A percentile compares a stretch with the other conserved stretches of the same genome.
phyloP scores from a whole-genome alignment of 2,797 vertebrate genomes.

The Danio choprae region DNA sequence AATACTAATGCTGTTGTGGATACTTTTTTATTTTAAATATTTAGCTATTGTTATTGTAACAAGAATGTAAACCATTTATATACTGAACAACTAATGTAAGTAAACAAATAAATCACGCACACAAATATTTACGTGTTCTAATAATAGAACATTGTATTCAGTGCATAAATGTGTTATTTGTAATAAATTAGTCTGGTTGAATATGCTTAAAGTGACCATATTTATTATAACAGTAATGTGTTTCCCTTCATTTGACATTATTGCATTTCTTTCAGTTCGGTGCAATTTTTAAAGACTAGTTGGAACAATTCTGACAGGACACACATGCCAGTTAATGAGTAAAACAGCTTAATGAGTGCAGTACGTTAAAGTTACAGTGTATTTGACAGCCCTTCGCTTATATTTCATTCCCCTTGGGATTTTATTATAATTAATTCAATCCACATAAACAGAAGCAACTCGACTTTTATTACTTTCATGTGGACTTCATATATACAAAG shows the following conservation, averaged over 20 bases:
- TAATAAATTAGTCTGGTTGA: not conserved
- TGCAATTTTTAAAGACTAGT: not conserved
- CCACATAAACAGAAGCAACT: slow-evolving; percentile 6
- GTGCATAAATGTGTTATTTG: not conserved
- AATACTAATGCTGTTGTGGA: not conserved
- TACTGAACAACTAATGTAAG: not conserved
- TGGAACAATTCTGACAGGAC: slow-evolving; percentile 13
- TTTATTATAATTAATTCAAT: not conserved
- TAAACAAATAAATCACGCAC: not conserved
- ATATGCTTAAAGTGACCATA: not conserved
- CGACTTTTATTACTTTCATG: slow-evolving; percentile 8
- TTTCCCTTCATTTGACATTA: slow-evolving; percentile 4
- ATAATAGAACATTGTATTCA: not conserved
- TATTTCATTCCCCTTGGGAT: not conserved
- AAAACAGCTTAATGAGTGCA: slow-evolving; percentile 27
- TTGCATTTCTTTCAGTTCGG: not conserved
- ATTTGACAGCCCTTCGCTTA: not conserved
- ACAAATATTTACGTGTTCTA: not conserved
- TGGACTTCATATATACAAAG: slow-evolving; percentile 15
- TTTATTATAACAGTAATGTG: slow-evolving; percentile 3
- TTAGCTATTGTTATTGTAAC: not conserved
- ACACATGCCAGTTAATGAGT: slow-evolving; percentile 2
- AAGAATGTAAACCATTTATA: not conserved
- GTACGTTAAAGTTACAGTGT: not conserved
- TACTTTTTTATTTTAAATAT: no score